Percentiles rank a stretch among this genome's conserved stretches.
Evolutionary conservation across 2,113 vertebrate species (phyloP).

Genomic region (Dinomys branickii): DNA sequence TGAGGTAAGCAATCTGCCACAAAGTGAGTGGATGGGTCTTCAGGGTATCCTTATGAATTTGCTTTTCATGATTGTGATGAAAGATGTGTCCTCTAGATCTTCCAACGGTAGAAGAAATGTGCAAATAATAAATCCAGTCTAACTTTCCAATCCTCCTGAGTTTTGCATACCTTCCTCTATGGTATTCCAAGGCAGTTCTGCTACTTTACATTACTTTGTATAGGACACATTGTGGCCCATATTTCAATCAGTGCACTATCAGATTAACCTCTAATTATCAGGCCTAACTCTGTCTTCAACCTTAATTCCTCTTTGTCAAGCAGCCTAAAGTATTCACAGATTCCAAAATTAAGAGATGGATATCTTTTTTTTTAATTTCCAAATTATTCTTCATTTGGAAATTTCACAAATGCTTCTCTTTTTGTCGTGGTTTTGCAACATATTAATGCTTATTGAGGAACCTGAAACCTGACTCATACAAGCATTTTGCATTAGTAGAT

Average conservation of each 20-base stretch:
- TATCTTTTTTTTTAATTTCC: background rate
- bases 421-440: no score
- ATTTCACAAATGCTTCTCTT: no score
- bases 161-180: background rate
- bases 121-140: background rate
- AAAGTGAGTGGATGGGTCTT: background rate
- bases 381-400: no score
- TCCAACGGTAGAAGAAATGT: background rate
- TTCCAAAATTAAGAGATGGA: background rate
- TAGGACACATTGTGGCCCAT: background rate
- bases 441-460: no score
- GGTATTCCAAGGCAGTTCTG: background rate
- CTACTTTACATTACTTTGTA: background rate
- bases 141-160: background rate
- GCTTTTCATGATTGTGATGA: background rate
- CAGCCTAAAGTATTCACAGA: background rate
- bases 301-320: background rate
- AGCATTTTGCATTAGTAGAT: no score
- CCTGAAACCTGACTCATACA: no score
- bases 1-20: background rate
- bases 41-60: background rate
- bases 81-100: background rate
- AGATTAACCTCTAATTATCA: background rate
- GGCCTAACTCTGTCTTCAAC: background rate
- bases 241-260: background rate